Evolutionary conservation across 1,140 invertebrate genomes (phyloP).

Genomic region (Scaptomyza graminum): DNA sequence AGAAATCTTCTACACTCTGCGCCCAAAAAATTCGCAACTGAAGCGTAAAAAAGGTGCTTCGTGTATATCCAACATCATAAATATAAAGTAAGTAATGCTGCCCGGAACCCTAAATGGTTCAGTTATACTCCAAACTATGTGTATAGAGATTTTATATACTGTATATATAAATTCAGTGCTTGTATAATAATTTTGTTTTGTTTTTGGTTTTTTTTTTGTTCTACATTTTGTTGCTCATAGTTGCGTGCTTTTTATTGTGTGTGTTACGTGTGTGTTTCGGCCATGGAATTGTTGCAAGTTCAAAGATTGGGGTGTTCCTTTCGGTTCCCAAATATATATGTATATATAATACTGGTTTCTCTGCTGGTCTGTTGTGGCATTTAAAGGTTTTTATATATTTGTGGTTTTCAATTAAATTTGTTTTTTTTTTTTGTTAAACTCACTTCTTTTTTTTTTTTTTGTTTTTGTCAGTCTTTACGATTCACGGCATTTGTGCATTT

Average conservation of each 20-base stretch:
- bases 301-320: slow-evolving; percentile 6
- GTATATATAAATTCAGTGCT: slow-evolving; percentile 80
- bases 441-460: slow-evolving; percentile 42
- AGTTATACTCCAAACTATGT: slow-evolving; percentile 59
- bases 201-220: slow-evolving; percentile 12
- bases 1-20: background rate
- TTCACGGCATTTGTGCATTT: slow-evolving; percentile 83
- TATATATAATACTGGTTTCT: slow-evolving; percentile 34
- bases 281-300: slow-evolving; percentile 53
- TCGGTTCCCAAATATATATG: slow-evolving; percentile 1
- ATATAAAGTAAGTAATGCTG: slow-evolving; percentile 71
- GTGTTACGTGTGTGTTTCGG: slow-evolving; percentile 20
- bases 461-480: slow-evolving; percentile 81
- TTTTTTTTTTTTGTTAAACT: slow-evolving; percentile 18
- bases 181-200: slow-evolving; percentile 55
- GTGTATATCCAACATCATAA: slow-evolving; percentile 34
- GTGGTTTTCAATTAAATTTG: slow-evolving; percentile 47
- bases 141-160: slow-evolving; percentile 55
- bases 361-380: slow-evolving; percentile 40
- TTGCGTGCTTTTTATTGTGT: slow-evolving; percentile 52
- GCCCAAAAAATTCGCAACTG: slow-evolving; percentile 3
- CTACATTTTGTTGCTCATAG: slow-evolving; percentile 37
- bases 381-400: slow-evolving; percentile 28
- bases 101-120: slow-evolving; percentile 69
- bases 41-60: slow-evolving; percentile 27